phyloP scores from a whole-genome alignment of 2,888 invertebrate species.

The Pasiphila rectangulata region DNA sequence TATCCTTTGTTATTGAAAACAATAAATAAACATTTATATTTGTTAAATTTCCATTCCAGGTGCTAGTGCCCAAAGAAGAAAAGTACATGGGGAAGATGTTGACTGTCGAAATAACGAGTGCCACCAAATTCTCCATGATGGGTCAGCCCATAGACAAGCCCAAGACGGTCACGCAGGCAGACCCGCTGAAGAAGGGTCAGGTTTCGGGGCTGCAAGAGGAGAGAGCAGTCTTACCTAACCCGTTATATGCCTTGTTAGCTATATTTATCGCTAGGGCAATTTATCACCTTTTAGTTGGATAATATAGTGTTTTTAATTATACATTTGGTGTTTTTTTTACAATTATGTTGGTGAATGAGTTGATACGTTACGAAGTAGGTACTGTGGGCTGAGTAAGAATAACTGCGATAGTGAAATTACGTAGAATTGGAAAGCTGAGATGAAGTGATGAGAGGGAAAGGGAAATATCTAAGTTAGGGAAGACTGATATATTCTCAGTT shows the following conservation, averaged over 20 bases:
- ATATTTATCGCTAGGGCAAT: constrained; percentile 63
- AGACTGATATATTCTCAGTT: no score
- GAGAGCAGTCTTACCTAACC: constrained; percentile 50
- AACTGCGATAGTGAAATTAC: no score
- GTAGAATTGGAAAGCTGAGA: no score
- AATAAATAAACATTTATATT: no score
- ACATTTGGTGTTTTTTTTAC: no score
- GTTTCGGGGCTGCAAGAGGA: constrained; percentile 71
- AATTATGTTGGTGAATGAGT: no score
- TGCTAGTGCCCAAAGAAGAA: neutral
- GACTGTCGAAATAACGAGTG: constrained; percentile 85
- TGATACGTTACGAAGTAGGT: no score
- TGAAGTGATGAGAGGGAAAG: no score
- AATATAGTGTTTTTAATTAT: neutral
- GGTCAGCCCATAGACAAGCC: constrained; percentile 83
- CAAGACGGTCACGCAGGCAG: constrained; percentile 74
- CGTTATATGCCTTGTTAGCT: constrained; percentile 57
- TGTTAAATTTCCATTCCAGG: neutral
- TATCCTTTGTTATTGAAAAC: no score
- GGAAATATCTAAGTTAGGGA: no score
- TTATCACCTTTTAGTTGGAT: neutral
- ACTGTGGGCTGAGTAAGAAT: no score
- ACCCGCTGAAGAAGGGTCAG: constrained; percentile 77
- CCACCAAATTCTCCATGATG: constrained; percentile 89
- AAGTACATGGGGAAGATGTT: constrained; percentile 83